Conservation (phyloP, 2,113 vertebrate genomes). For the Spilogale gracilis region DNA sequence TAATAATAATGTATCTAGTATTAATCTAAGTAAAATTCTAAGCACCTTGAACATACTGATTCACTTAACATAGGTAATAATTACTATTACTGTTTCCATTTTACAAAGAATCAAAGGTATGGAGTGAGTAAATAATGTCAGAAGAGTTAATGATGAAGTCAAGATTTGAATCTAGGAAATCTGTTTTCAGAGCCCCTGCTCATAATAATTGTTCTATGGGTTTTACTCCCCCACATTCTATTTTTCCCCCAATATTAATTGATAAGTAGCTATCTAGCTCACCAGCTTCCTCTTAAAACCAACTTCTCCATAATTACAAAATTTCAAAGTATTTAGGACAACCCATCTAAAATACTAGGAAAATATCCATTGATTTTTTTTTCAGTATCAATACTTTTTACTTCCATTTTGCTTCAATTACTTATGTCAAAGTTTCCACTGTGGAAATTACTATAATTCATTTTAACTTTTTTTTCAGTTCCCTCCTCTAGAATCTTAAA, state of each 20-base stretch:
- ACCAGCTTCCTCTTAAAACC: neutral
- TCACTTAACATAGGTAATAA: neutral
- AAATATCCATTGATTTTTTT: neutral
- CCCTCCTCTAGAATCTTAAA: neutral
- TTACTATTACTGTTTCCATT: neutral
- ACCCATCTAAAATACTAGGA: neutral
- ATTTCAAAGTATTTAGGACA: neutral
- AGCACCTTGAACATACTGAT: neutral
- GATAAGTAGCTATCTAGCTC: neutral
- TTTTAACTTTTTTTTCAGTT: neutral
- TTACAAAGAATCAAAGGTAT: neutral
- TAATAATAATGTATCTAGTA: neutral
- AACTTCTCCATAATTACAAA: neutral
- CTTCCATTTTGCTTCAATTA: neutral
- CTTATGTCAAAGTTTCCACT: neutral
- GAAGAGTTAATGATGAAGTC: neutral
- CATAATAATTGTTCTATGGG: neutral
- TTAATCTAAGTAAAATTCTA: neutral
- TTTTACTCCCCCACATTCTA: neutral
- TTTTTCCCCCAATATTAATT: neutral
- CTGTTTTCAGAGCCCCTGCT: neutral
- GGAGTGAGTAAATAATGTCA: neutral
- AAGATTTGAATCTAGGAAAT: neutral
- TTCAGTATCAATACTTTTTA: neutral
- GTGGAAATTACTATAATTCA: neutral